Evolutionary conservation across 2,797 vertebrate species (phyloP).

Genomic region (Nannoperca obscura): DNA sequence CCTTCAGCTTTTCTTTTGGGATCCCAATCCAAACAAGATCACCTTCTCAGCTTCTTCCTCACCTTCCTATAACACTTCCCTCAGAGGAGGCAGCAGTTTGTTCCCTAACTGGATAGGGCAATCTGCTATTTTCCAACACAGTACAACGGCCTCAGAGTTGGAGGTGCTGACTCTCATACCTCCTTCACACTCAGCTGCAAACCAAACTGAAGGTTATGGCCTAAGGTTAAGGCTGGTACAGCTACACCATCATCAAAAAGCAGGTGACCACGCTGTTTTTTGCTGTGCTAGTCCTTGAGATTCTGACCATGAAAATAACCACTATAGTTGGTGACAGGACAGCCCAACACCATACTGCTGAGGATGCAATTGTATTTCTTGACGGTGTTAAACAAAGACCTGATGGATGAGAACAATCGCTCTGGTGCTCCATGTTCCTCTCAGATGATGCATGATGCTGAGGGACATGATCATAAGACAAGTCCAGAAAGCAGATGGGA

Average conservation of each 20-base stretch:
- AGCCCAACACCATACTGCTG: neutral
- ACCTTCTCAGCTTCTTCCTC: neutral
- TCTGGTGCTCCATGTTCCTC: neutral
- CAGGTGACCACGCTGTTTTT: constrained; percentile 14
- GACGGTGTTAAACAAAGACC: neutral
- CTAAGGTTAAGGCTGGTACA: neutral
- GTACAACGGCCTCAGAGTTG: neutral
- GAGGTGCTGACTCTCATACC: constrained; percentile 9
- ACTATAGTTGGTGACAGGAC: neutral
- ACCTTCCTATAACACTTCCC: neutral
- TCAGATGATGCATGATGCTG: neutral
- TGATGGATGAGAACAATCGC: neutral
- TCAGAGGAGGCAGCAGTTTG: neutral
- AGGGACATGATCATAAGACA: neutral
- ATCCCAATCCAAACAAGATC: constrained; percentile 8
- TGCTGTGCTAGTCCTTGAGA: neutral
- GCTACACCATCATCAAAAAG: constrained; percentile 19
- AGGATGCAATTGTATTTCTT: neutral
- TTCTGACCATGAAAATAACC: constrained; percentile 16
- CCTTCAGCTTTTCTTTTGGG: neutral
- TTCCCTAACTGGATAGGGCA: neutral
- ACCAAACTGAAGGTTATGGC: constrained; percentile 23
- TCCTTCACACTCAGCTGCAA: constrained; percentile 8
- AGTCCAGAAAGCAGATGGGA: neutral
- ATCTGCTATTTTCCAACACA: neutral